phyloP scores from a whole-genome alignment of 2,797 vertebrate species.

The Acanthiza pusilla region DNA sequence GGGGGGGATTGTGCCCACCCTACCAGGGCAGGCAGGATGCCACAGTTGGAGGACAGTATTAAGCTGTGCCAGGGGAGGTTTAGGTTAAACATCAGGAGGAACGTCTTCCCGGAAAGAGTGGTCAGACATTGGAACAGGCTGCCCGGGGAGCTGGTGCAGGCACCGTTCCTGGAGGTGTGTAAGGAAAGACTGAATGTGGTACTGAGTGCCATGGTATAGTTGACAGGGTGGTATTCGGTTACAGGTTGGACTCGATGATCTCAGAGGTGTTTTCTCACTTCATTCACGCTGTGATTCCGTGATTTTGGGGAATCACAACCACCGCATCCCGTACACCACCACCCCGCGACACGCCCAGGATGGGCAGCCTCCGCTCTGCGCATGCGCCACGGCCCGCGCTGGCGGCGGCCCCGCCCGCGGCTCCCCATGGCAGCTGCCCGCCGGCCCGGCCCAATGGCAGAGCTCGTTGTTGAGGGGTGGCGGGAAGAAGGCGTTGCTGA shows the following conservation, averaged over 20 bases:
- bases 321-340: accelerated
- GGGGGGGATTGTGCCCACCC: not conserved
- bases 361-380: accelerated
- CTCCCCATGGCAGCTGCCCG: not conserved
- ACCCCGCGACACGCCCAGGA: accelerated
- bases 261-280: not conserved
- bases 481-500: not conserved
- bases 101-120: not conserved
- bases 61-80: not conserved
- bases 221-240: not conserved
- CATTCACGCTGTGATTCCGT: not conserved
- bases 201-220: not conserved
- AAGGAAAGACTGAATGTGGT: no score
- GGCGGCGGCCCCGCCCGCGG: accelerated
- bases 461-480: not conserved
- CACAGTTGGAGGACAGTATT: no score
- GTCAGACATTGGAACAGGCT: not conserved
- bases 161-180: not conserved
- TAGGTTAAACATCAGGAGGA: not conserved
- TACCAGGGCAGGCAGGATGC: not conserved
- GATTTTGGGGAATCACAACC: no score
- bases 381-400: not conserved
- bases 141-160: accelerated
- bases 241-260: no score
- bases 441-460: not conserved